These are phyloP conservation scores for Diceros bicornis DNA, from an alignment of 2,797 vertebrate species.

Conservation along the genomic window DNA sequence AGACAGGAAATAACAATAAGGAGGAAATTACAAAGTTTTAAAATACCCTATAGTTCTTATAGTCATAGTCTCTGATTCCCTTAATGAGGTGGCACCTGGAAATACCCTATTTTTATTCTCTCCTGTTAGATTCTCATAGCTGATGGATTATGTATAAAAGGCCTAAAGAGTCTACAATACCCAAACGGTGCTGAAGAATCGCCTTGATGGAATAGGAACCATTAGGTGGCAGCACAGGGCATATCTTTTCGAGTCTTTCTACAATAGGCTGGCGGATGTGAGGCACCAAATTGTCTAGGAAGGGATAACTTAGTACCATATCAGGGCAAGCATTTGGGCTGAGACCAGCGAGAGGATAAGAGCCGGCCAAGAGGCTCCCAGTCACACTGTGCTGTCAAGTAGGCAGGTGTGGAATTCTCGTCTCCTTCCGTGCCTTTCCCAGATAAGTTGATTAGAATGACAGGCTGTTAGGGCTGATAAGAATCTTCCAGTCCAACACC, in stretches of 20 bases:
- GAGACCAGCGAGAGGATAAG: not conserved
- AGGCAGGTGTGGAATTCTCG: not conserved
- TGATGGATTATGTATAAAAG: not conserved
- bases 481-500: not conserved
- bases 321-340: not conserved
- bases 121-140: not conserved
- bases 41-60: not conserved
- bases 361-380: not conserved
- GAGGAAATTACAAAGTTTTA: conserved; percentile 65
- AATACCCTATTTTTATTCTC: not conserved
- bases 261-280: not conserved
- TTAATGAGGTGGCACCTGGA: not conserved
- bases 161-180: not conserved
- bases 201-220: not conserved
- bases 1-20: conserved; percentile 78
- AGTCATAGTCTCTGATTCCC: not conserved
- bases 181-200: not conserved
- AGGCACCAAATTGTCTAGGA: not conserved
- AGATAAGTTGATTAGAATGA: not conserved
- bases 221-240: conserved; percentile 84
- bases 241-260: conserved; percentile 44
- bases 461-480: not conserved
- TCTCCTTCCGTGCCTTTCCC: not conserved
- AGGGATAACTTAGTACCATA: not conserved
- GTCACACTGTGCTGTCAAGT: not conserved